These are phyloP conservation scores for Brachyalestes nurse DNA, from an alignment of 2,797 vertebrate genomes.

Conservation along the genomic window DNA sequence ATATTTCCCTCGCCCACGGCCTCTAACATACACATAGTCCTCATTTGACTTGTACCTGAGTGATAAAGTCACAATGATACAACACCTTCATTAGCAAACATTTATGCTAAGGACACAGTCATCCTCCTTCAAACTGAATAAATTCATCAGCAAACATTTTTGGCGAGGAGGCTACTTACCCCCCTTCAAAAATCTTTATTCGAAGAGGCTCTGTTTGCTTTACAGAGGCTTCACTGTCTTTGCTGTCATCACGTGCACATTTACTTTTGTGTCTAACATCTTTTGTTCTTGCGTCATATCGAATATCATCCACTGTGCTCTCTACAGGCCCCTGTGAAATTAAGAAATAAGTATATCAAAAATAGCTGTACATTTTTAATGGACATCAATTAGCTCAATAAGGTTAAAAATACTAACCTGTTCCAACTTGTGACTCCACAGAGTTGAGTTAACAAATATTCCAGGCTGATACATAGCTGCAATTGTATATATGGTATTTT, in stretches of 20 bases:
- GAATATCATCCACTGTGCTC: conserved; percentile 86
- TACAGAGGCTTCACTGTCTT: conserved; percentile 88
- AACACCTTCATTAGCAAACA: not conserved
- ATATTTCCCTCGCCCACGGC: conserved; percentile 96
- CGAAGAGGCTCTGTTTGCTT: conserved; percentile 90
- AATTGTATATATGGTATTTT: conserved; percentile 87
- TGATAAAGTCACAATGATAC: not conserved
- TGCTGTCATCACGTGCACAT: conserved; percentile 91
- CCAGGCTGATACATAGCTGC: conserved; percentile 92
- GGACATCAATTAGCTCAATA: not conserved
- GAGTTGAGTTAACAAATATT: conserved; percentile 91
- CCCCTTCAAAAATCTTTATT: conserved; percentile 99
- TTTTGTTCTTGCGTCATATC: conserved; percentile 84
- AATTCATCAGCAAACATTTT: not conserved
- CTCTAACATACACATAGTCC: conserved; percentile 98
- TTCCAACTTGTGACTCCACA: conserved; percentile 89
- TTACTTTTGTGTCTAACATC: conserved; percentile 89
- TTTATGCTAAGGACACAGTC: conserved; percentile 36
- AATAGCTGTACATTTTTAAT: not conserved
- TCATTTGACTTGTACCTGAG: conserved; percentile 97
- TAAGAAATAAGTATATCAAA: conserved; percentile 36
- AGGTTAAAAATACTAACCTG: conserved; percentile 80
- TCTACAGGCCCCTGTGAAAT: conserved; percentile 91
- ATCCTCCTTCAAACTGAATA: not conserved
- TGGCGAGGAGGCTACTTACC: conserved; percentile 81